Conservation (phyloP, 2,888 invertebrate species). For the Thera obeliscata region DNA sequence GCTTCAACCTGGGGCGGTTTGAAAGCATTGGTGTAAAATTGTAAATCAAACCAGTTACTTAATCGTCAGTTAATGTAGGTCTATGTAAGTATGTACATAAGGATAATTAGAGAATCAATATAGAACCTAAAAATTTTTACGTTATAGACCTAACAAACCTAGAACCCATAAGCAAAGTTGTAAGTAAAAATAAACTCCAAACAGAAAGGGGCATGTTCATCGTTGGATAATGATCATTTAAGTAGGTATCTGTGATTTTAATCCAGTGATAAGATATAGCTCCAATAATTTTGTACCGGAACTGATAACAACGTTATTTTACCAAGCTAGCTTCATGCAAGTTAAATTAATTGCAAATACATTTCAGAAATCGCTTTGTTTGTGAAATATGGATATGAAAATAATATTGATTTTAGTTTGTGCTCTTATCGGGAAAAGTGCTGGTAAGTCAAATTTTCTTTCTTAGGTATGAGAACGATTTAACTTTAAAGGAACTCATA, state of each 20-base stretch:
- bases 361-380: constrained; percentile 27
- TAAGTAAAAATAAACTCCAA: too few relatives aligned
- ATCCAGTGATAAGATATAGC: constrained; percentile 25
- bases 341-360: constrained; percentile 6
- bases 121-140: too few relatives aligned
- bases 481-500: too few relatives aligned
- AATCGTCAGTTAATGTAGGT: too few relatives aligned
- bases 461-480: too few relatives aligned
- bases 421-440: constrained; percentile 51
- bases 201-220: background rate
- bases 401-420: constrained; percentile 57
- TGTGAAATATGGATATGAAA: constrained; percentile 51
- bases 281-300: constrained; percentile 8
- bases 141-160: too few relatives aligned
- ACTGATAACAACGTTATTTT: constrained; percentile 9
- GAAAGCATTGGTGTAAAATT: too few relatives aligned
- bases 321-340: background rate
- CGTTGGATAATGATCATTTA: constrained; percentile 18
- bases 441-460: constrained; percentile 54
- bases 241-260: constrained; percentile 20
- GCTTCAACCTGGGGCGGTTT: too few relatives aligned
- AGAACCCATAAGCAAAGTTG: too few relatives aligned
- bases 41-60: too few relatives aligned
- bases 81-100: too few relatives aligned
- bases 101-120: too few relatives aligned